Evolutionary conservation across 2,113 vertebrate species (phyloP).

Genomic region (Triplophysa tibetana): DNA sequence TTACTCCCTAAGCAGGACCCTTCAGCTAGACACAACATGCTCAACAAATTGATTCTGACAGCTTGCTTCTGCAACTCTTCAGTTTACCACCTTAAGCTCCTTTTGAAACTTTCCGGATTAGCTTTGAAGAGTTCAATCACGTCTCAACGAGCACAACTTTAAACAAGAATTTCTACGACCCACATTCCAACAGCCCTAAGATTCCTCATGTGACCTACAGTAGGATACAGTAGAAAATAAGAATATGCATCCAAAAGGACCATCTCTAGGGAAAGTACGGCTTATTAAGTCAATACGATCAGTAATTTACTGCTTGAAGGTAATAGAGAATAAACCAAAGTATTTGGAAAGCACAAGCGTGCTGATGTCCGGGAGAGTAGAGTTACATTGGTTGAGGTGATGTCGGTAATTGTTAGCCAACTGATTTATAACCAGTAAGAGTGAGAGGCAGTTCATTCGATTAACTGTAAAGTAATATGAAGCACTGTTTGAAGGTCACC

Average conservation of each 20-base stretch:
- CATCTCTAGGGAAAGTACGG: neutral
- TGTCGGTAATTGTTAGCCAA: neutral
- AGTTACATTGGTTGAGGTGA: constrained; percentile 17
- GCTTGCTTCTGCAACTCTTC: neutral
- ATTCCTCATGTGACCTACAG: neutral
- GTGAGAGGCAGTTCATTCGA: neutral
- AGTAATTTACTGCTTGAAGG: constrained; percentile 8
- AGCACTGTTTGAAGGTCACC: neutral
- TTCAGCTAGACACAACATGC: neutral
- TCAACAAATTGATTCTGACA: neutral
- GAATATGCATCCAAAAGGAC: neutral
- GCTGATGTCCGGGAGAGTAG: constrained; percentile 8
- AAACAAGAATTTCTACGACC: neutral
- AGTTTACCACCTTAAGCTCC: neutral
- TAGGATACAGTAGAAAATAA: neutral
- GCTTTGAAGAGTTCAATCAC: neutral
- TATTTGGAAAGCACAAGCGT: constrained; percentile 36
- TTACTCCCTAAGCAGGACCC: neutral
- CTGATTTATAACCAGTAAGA: neutral
- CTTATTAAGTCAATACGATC: neutral
- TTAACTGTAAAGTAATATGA: neutral
- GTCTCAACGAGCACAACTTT: neutral
- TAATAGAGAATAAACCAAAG: constrained; percentile 10
- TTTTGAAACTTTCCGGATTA: neutral
- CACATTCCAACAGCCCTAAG: constrained; percentile 11